Percentiles rank a stretch among this genome's conserved stretches.
phyloP scores from a whole-genome alignment of 2,113 vertebrate genomes.

The Perca schrenkii region DNA sequence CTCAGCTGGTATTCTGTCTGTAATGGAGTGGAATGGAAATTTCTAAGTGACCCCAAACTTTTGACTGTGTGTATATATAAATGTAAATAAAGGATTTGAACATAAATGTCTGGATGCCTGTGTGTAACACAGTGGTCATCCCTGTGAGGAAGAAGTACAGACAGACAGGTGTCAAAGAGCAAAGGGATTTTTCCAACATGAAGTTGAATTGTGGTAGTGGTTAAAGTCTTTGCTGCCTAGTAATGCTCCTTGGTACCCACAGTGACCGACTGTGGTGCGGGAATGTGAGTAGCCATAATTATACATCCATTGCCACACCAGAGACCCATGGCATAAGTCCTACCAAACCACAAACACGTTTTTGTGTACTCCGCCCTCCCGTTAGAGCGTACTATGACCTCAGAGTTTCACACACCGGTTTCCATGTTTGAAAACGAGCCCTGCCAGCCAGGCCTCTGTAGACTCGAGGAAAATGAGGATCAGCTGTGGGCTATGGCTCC shows the following conservation, averaged over 20 bases:
- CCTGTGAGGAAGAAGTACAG: background rate
- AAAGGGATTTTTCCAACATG: constrained; percentile 49
- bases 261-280: constrained; percentile 43
- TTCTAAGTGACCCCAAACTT: too few relatives aligned
- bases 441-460: background rate
- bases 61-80: too few relatives aligned
- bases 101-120: background rate
- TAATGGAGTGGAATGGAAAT: too few relatives aligned
- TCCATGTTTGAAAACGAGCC: constrained; percentile 18
- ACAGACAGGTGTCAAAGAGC: constrained; percentile 18
- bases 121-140: constrained; percentile 9
- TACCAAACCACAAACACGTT: constrained; percentile 51
- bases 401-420: constrained; percentile 47
- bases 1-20: too few relatives aligned
- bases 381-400: constrained; percentile 27
- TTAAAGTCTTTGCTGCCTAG: constrained; percentile 35
- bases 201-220: constrained; percentile 39
- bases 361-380: constrained; percentile 10
- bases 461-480: constrained; percentile 5
- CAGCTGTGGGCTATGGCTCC: constrained; percentile 12
- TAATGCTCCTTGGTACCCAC: constrained; percentile 41
- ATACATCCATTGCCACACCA: constrained; percentile 43
- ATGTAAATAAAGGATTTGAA: background rate
- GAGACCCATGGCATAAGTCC: constrained; percentile 30
- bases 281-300: constrained; percentile 64